Evolutionary conservation across 35 echinoderm and acorn worm species (phyloP), one percentile per base, ranked within the genome.

Genomic region (Ophioderma brevispina): DNA sequence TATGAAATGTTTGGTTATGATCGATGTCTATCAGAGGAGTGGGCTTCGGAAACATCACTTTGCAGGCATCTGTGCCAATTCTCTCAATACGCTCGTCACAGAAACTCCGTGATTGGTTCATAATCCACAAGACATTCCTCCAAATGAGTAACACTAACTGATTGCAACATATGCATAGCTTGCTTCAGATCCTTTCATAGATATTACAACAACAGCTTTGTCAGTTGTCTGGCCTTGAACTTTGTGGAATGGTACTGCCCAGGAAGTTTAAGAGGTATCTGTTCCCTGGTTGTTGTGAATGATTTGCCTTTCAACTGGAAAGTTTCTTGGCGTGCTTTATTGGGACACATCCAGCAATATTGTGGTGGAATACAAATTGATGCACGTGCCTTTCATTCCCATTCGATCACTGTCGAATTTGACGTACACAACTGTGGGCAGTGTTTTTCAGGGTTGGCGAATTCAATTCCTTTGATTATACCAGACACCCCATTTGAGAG

Each of bases 401-500:
- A 87, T 56, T 39, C 75, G 40, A 1, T 84, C 34, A 84, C 92
- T 87, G 41, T n/a, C 89, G 81, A 85, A 96, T 89, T 75, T 41
- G 19, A 13, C 92, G 39, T 38, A 39, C 85, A 31, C 92, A 55
- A 79, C 21, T 39, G 37, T 91, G 86, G 19, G 86, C 86, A 37
- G 38, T 76, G 32, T 28, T 34, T n/a, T 32, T 59, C 5, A 78
- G 85, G 33, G 15, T 79, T 85, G 75, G 59, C 56, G 49, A 79
- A 81, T 23, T 78, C 14, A 18, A 80, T 40, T 59, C 75, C 82
- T 35, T 70, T 56, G 18, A 93, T 86, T 31, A 63, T 89, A 34
- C 89, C 90, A 35, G 82, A 42, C 23, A 92, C 90, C 39, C 94
- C 90, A 92, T 96, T 92, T 79, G 37, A 63, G 31, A 91, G 84